Evolutionary conservation across 2,888 invertebrate genomes (phyloP), one percentile per base, ranked within the genome.

Genomic region (Cephus pygmeus): DNA sequence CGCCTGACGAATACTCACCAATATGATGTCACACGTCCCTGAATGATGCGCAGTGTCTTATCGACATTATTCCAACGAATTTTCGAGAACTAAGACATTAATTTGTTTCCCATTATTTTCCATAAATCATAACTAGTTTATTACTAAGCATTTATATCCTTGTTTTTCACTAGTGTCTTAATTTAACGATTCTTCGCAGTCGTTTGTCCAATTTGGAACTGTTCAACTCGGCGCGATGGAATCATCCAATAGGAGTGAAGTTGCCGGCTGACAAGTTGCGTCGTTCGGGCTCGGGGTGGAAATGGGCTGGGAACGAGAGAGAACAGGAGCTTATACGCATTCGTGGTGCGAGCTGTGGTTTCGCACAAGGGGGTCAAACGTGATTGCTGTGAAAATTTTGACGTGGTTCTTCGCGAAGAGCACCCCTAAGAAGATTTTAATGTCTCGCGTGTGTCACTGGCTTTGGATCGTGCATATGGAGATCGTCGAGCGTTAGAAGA

Each of bases 401-500:
- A 75, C 77, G 76, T 80, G 76, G 76, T 56, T 69, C 31, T 77
- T 71, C 36, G 75, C 35, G 74, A 34, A 79, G 34, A 77, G 31
- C 56, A 34, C 73, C 68, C 34, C 69, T 69, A 34, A 34, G 69
- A 34, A 34, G 40, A 69, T 80, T 82, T 84, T 82, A 76, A 85
- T 84, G 84, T 85, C 68, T 69, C 73, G 75, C 40, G 76, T 71
- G 77, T 78, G 75, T 69, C 77, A 78, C 69, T 78, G 73, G 75
- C 34, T 79, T 69, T 73, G 77, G 73, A 82, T 85, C 76, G 79
- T 84, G 83, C 86, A 80, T 84, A 88, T 87, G 88, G 85, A 83
- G 86, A 82, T 85, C 77, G 82, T 83, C 78, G 82, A 89, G 81
- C 85, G 84, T 81, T 89, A 87, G 83, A 88, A 88, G 85, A 89